Percentiles rank a stretch among this genome's conserved stretches.
phyloP scores from a whole-genome alignment of 2,797 vertebrate genomes.

The Gallinago nigripennis region DNA sequence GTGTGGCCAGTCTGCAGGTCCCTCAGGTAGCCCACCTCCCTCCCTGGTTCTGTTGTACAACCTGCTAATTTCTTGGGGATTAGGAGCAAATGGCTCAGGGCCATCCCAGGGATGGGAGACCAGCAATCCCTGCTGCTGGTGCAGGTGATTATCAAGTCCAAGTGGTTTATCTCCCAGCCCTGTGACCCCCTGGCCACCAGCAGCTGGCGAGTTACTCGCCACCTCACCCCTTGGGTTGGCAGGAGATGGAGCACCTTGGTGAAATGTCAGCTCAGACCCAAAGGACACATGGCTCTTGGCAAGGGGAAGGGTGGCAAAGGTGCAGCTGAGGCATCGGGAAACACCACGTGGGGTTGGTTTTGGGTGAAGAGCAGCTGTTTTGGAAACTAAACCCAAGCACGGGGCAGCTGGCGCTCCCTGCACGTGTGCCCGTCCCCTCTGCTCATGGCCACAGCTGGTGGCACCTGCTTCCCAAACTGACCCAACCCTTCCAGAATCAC shows the following conservation, averaged over 20 bases:
- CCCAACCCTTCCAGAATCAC: background rate
- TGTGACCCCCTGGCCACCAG: background rate
- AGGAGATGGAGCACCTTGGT: background rate
- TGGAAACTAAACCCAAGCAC: fast-evolving
- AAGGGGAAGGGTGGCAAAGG: background rate
- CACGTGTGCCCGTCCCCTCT: fast-evolving
- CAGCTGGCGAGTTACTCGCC: slow-evolving; percentile 47
- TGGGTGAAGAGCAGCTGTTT: background rate
- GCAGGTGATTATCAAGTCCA: background rate
- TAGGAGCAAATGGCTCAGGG: background rate
- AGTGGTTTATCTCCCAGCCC: slow-evolving; percentile 27
- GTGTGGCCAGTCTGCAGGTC: fast-evolving
- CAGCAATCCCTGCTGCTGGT: background rate
- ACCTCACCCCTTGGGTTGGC: background rate
- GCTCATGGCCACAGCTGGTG: fast-evolving
- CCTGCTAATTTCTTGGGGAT: background rate
- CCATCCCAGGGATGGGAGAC: fast-evolving
- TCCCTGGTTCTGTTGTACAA: fast-evolving
- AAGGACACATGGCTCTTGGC: fast-evolving
- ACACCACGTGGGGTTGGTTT: background rate
- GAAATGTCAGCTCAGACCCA: background rate
- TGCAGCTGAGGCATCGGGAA: background rate
- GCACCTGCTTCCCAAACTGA: background rate
- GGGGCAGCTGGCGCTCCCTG: fast-evolving
- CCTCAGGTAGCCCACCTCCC: background rate